Percentiles rank a stretch among this genome's conserved stretches.
These are phyloP conservation scores for Thymelicus lineola DNA, from an alignment of 2,888 invertebrate species.

Conservation along the genomic window DNA sequence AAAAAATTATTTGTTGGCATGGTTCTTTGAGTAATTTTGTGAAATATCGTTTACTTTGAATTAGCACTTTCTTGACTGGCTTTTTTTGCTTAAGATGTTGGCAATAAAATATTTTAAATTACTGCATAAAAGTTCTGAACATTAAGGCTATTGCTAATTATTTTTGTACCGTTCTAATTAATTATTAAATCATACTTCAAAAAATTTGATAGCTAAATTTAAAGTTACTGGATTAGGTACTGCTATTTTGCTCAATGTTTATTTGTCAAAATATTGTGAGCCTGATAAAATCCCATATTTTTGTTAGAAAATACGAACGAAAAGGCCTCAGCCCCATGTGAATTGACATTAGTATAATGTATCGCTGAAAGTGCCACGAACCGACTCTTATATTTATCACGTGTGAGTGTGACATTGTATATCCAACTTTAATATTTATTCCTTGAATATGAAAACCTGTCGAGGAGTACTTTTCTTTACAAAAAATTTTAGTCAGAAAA, in stretches of 20 bases:
- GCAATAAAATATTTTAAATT: no score
- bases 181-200: no score
- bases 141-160: no score
- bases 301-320: neutral
- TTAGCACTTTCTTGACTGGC: no score
- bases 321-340: neutral
- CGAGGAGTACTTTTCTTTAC: neutral
- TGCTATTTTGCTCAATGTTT: no score
- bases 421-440: conserved; percentile 3
- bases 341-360: conserved; percentile 1
- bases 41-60: neutral
- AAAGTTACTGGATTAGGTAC: no score
- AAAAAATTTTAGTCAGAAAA: neutral
- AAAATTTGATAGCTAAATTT: no score
- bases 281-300: neutral
- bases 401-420: neutral
- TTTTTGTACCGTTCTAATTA: no score
- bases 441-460: neutral
- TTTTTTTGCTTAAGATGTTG: no score
- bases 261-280: neutral
- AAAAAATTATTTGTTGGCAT: no score
- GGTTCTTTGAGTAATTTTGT: neutral
- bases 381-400: conserved; percentile 3
- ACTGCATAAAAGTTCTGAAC: no score
- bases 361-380: conserved; percentile 1